These are phyloP conservation scores for Serilophus lunatus DNA, from an alignment of 2,113 vertebrate species.

Conservation along the genomic window DNA sequence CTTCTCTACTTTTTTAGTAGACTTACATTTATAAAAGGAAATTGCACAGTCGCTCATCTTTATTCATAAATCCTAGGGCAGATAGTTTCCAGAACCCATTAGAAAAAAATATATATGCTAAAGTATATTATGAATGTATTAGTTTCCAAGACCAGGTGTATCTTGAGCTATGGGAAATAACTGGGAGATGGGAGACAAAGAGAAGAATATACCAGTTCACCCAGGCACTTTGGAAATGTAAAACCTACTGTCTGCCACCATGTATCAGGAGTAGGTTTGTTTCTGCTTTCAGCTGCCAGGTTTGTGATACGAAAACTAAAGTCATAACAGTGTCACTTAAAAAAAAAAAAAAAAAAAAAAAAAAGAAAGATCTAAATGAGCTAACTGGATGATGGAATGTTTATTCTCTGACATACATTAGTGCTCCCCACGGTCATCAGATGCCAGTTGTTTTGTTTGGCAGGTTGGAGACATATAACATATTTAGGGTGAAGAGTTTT, in stretches of 20 bases:
- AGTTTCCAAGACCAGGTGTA: background rate
- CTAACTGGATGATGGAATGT: background rate
- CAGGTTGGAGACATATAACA: background rate
- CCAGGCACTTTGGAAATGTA: background rate
- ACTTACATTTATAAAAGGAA: background rate
- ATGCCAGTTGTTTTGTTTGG: background rate
- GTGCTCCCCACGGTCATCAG: background rate
- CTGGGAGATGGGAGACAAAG: background rate
- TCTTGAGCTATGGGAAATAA: background rate
- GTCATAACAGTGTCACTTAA: background rate
- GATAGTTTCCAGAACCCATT: background rate
- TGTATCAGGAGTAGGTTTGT: background rate
- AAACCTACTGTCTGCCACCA: background rate
- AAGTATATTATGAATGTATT: background rate
- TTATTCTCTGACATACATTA: background rate
- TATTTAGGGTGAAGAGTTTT: background rate
- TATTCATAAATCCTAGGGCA: conserved; percentile 16
- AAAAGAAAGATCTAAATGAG: background rate
- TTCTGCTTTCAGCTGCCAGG: background rate
- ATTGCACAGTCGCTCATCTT: background rate
- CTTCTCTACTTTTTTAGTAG: background rate
- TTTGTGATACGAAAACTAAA: background rate
- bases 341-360: background rate
- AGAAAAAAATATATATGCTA: background rate
- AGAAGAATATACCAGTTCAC: background rate